Conservation (phyloP, 2,888 invertebrate genomes). For the Metopia argyrocephala region DNA sequence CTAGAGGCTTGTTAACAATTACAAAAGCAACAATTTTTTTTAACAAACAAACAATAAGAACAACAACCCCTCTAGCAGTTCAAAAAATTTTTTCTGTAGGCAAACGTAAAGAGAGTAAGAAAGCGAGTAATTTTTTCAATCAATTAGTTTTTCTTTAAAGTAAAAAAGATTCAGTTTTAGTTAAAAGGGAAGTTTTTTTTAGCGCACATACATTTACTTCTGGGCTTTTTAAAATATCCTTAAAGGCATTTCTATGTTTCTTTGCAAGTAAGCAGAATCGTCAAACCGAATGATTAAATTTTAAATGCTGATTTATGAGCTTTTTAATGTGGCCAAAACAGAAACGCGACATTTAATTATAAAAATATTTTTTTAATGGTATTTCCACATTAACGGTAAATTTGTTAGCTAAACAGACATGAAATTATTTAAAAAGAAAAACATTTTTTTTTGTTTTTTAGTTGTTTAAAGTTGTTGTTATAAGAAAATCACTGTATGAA, state of each 20-base stretch:
- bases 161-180: constrained; percentile 59
- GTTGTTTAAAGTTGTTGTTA: not conserved
- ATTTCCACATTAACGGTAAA: constrained; percentile 76
- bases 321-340: constrained; percentile 77
- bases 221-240: constrained; percentile 26
- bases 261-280: constrained; percentile 37
- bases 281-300: constrained; percentile 40
- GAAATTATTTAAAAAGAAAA: constrained; percentile 38
- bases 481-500: constrained; percentile 1
- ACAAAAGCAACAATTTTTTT: constrained; percentile 44
- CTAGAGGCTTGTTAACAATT: constrained; percentile 40
- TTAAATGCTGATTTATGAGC: constrained; percentile 75
- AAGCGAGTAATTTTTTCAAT: constrained; percentile 71
- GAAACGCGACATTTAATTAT: constrained; percentile 78
- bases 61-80: constrained; percentile 70
- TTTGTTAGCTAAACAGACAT: constrained; percentile 63
- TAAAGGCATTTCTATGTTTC: constrained; percentile 25
- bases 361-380: constrained; percentile 76
- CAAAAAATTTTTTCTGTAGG: constrained; percentile 60
- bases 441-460: constrained; percentile 6
- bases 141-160: constrained; percentile 77
- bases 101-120: no score
- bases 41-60: constrained; percentile 34
- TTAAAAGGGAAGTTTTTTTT: constrained; percentile 59
- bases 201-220: constrained; percentile 11